Base-by-base conservation (phyloP, 2,797 vertebrate species). In the Esox lucius region DNA sequence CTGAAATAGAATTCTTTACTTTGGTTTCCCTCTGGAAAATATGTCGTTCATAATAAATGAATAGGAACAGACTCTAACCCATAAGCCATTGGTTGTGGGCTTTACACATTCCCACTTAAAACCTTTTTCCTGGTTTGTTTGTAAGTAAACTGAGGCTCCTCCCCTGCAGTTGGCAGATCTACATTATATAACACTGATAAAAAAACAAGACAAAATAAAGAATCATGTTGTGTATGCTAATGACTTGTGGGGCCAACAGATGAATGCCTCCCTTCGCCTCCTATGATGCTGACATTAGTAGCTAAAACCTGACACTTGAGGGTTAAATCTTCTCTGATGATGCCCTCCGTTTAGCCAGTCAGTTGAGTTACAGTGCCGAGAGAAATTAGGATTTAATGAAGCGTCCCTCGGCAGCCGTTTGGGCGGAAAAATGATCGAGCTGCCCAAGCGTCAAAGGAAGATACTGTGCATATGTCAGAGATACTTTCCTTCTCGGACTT, bases 401-500 rank as follows among this genome's bases (percentile, higher is more conserved):
- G 83, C 88, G 53, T 85, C 68, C 72, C 78, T 68, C 77, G 78
- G 81, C 82, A 85, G 82, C 85, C 84, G 75, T 80, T 88, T 85
- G 83, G 78, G 83, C 83, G 81, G 86, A 87, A 83, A 87, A 88
- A 87, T 86, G 72, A 90, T 89, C 83, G 87, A 82, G 76, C 86
- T 72, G 76, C 70, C 74, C 79, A 86, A 75, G 77, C 80, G 71
- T 64, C 67, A 73, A 64, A 81, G 75, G 74, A 70, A 67, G 69
- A 84, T 75, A 65, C 62, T 48, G 75, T 74, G 77, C 80, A 74
- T 86, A 79, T 86, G 87, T 86, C 85, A 73, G 35, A 62, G 56
- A 13, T 78, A 70, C 80, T 81, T 73, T 79, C 73, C 65, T 77
- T 71, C 42, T 67, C 68, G 56, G 48, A 48, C 31, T 70, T 61